Evolutionary conservation across 2,797 vertebrate genomes (phyloP), one percentile per base, ranked within the genome.

Genomic region (Syngnathus acus): DNA sequence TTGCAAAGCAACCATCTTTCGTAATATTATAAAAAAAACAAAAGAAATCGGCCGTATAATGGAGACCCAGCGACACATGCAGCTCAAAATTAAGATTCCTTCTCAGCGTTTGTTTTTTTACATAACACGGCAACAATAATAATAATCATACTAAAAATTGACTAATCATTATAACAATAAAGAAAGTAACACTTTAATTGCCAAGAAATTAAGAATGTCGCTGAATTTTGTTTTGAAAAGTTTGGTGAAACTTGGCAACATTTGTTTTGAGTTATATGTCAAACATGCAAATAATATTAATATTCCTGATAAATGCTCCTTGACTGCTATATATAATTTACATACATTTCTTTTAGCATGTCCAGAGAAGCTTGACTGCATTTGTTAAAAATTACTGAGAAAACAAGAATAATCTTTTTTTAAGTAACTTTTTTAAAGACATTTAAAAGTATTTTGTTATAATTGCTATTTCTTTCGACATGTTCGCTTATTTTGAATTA

Each of bases 261-360:
- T 55, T 55, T 55, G 54, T 55, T 37, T 55, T 55, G 54, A 55
- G 23, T 55, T 55, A 55, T 3, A 54, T 10, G 53, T 23, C 53
- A 55, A 13, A 55, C 53, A 55, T 32, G 26, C 26, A 32, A 32
- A 32, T 32, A 32, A 32, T 32, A 32, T 32, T 32, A 32, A 32
- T 32, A 32, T 32, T 32, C 26, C 26, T 32, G 26, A 32, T 32
- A 32, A 32, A 32, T 32, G 26, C 26, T 32, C 26, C 26, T 32
- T 32, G 26, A 32, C 26, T 32, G 26, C 26, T 32, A 0, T 32
- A 3, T 32, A 32, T 32, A 21, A 51, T 8, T 51, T 3, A 19
- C 45, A 40, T 40, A 9, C 1, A 51, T 21, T 51, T 9, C 17
- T 50, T 51, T 51, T 51, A 3, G 9, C n/a, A 21, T 4, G 9